Evolutionary conservation across 2,888 invertebrate genomes (phyloP).

Genomic region (Cataglyphis livida): DNA sequence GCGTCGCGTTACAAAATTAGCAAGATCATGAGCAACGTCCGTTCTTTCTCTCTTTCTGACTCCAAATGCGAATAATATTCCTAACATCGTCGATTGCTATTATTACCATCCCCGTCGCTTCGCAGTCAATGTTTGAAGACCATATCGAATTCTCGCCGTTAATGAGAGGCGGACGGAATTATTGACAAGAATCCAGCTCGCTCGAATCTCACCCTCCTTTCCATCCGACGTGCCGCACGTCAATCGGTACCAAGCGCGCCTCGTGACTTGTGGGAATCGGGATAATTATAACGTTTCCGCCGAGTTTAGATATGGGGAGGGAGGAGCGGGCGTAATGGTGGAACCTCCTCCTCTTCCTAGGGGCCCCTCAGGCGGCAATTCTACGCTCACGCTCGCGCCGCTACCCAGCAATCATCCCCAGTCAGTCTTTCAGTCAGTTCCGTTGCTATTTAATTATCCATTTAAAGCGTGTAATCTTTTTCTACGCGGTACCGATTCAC

Average conservation of each 20-base stretch:
- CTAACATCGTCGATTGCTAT: constrained; percentile 31
- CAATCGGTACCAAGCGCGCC: constrained; percentile 69
- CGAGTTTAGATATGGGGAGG: constrained; percentile 81
- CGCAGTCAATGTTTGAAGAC: constrained; percentile 53
- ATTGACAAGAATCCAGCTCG: constrained; percentile 67
- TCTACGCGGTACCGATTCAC: constrained; percentile 73
- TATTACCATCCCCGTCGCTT: constrained; percentile 49
- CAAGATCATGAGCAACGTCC: constrained; percentile 9
- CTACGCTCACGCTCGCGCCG: constrained; percentile 84
- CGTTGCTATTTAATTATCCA: constrained; percentile 86
- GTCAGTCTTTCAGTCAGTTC: constrained; percentile 85
- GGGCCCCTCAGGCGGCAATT: constrained; percentile 83
- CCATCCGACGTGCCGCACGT: constrained; percentile 69
- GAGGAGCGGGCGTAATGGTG: constrained; percentile 77
- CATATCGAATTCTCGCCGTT: constrained; percentile 60
- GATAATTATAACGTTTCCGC: constrained; percentile 84
- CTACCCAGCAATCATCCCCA: constrained; percentile 85
- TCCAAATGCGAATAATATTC: constrained; percentile 28
- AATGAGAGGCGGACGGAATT: constrained; percentile 66
- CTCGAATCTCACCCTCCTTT: constrained; percentile 38
- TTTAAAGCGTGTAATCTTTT: constrained; percentile 85
- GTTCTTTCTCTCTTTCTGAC: neutral
- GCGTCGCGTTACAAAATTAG: neutral
- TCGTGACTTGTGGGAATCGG: constrained; percentile 82
- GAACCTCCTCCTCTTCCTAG: constrained; percentile 79